A percentile compares a stretch with the other conserved stretches of the same genome.
Conservation (phyloP, 2,797 vertebrate genomes). For the Buphagus erythrorhynchus region DNA sequence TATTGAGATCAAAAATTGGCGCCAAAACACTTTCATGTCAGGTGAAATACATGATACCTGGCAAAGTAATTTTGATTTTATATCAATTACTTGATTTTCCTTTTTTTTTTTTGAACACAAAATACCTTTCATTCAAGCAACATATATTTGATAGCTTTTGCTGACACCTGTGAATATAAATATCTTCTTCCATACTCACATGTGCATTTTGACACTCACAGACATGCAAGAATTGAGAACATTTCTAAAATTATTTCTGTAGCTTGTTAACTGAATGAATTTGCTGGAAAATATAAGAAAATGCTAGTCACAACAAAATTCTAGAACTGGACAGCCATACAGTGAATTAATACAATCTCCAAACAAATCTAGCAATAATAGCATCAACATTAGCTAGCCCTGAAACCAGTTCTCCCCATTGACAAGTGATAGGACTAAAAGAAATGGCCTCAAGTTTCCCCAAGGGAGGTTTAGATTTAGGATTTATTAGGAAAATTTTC, state of each 20-base stretch:
- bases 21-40: background rate
- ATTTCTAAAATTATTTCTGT: no score
- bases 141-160: background rate
- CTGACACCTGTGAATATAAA: background rate
- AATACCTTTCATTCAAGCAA: background rate
- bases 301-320: background rate
- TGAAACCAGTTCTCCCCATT: background rate
- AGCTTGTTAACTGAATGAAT: background rate
- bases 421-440: background rate
- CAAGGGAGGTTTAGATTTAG: background rate
- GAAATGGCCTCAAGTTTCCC: background rate
- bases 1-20: background rate
- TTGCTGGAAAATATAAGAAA: background rate
- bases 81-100: background rate
- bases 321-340: background rate
- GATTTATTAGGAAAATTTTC: background rate
- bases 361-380: background rate
- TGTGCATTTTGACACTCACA: background rate
- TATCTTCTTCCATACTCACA: background rate
- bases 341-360: background rate
- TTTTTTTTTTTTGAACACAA: background rate
- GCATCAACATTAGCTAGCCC: background rate
- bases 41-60: background rate
- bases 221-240: no score
- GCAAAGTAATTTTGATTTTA: background rate